Percentiles rank a stretch among this genome's conserved stretches.
phyloP scores from a whole-genome alignment of 2,797 vertebrate species.

The Otolemur crassicaudatus region DNA sequence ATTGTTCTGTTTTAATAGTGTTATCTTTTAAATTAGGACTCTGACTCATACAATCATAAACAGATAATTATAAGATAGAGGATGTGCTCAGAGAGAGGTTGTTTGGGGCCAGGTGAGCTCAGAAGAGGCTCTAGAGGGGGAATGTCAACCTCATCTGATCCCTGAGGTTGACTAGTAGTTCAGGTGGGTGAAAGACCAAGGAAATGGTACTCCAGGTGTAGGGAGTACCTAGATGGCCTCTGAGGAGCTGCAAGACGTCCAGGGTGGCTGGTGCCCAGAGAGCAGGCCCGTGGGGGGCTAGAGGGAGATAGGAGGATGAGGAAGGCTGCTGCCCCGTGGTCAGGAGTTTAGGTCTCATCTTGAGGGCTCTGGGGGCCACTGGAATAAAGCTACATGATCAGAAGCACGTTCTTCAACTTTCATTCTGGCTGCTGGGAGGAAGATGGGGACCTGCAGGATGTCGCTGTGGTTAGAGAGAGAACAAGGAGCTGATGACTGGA shows the following conservation, averaged over 20 bases:
- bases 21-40: neutral
- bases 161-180: neutral
- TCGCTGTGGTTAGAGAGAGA: neutral
- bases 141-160: no score
- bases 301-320: neutral
- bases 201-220: neutral
- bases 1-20: neutral
- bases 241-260: neutral
- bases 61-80: neutral
- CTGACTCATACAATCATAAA: neutral
- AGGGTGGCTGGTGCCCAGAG: neutral
- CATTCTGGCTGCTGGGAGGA: neutral
- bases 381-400: rapidly evolving
- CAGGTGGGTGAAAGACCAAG: no score
- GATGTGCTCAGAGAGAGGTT: neutral
- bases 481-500: neutral
- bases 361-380: no score
- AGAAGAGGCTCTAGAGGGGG: neutral
- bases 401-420: neutral
- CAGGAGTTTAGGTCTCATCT: neutral
- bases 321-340: neutral
- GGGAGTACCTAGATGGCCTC: neutral
- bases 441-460: neutral
- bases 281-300: neutral
- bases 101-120: neutral